These are phyloP conservation scores for Drosophila dunni DNA, from an alignment of 1,140 invertebrate species.

Conservation along the genomic window DNA sequence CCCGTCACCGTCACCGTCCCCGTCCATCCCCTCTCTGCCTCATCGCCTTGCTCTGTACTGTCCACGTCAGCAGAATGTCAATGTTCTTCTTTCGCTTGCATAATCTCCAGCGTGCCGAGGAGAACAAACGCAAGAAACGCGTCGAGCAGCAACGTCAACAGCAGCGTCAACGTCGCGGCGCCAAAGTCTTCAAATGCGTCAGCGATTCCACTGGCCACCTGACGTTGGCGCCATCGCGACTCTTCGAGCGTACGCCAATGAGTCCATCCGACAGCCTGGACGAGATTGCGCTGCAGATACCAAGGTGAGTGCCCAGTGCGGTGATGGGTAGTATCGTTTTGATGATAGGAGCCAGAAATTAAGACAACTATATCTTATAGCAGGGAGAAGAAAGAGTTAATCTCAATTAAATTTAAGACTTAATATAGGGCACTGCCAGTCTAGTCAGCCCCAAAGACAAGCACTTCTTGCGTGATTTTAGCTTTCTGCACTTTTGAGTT, in stretches of 20 bases:
- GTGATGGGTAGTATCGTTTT: too few species aligned
- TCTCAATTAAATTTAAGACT: too few species aligned
- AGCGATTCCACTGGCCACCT: conserved; percentile 85
- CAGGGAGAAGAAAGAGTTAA: too few species aligned
- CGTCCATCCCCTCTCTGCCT: conserved; percentile 29
- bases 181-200: conserved; percentile 85
- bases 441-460: too few species aligned
- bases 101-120: conserved; percentile 93
- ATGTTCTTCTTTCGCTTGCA: conserved; percentile 97
- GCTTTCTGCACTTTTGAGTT: not conserved
- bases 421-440: too few species aligned
- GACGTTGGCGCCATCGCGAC: conserved; percentile 90
- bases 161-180: conserved; percentile 85
- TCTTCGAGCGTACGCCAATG: conserved; percentile 92
- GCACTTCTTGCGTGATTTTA: too few species aligned
- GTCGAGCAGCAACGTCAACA: conserved; percentile 86
- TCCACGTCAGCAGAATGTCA: conserved; percentile 89
- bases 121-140: conserved; percentile 87
- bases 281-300: conserved; percentile 95
- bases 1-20: not conserved
- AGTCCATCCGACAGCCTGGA: conserved; percentile 94
- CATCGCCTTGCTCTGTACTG: not conserved
- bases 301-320: conserved; percentile 88
- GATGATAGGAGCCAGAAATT: too few species aligned
- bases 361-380: too few species aligned